Percentiles rank a stretch among this genome's conserved stretches.
These are phyloP conservation scores for Coccyzus lansbergi DNA, from an alignment of 2,797 vertebrate species.

Conservation along the genomic window DNA sequence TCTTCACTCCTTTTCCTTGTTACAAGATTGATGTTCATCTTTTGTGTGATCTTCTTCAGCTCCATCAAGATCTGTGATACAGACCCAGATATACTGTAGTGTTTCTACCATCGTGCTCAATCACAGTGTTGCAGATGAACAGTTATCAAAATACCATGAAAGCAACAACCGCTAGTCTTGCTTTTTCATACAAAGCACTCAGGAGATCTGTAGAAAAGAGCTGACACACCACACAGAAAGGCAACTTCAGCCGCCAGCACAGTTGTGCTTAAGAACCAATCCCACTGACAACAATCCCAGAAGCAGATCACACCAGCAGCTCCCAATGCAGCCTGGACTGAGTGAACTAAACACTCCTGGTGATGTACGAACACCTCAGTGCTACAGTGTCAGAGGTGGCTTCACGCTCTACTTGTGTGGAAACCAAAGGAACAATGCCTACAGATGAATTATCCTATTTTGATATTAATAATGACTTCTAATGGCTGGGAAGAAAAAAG, in stretches of 20 bases:
- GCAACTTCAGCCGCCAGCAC: neutral
- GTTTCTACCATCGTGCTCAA: neutral
- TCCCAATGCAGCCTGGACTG: neutral
- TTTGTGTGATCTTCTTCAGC: neutral
- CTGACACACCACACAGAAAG: fast-evolving
- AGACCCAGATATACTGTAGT: neutral
- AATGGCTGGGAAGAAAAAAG: neutral
- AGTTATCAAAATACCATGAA: neutral
- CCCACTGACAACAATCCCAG: neutral
- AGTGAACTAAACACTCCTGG: neutral
- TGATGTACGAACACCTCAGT: neutral
- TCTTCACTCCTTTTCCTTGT: neutral
- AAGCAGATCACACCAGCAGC: neutral
- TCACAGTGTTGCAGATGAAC: neutral
- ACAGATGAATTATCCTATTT: neutral
- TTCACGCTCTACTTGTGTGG: neutral
- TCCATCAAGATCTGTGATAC: neutral
- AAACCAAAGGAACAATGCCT: neutral
- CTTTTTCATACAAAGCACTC: neutral
- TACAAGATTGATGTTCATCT: neutral
- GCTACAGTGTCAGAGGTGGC: neutral
- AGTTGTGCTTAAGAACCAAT: neutral
- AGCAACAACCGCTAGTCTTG: neutral
- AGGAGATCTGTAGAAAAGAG: neutral
- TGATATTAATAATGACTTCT: neutral